Percentiles rank a stretch among this genome's conserved stretches.
Conservation (phyloP, 2,888 invertebrate genomes). For the Andrena minutula region DNA sequence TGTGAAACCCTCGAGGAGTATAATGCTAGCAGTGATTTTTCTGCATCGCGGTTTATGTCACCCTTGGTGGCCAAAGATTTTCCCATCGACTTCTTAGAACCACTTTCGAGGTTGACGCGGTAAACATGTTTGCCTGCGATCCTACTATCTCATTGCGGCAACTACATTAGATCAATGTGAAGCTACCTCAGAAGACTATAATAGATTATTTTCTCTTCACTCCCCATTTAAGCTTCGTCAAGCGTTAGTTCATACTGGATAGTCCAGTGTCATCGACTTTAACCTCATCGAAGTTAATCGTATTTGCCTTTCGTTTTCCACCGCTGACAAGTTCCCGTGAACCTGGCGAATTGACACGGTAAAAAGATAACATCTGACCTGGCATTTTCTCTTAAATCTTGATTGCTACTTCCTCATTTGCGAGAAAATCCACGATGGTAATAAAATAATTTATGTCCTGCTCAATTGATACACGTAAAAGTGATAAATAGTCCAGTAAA, state of each 20-base stretch:
- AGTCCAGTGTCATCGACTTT: not conserved
- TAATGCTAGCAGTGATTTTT: not conserved
- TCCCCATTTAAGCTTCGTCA: not conserved
- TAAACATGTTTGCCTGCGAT: slow-evolving; percentile 42
- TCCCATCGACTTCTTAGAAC: not conserved
- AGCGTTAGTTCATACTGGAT: not conserved
- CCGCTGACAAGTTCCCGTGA: no score
- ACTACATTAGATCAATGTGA: slow-evolving; percentile 3
- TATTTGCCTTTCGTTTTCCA: no score
- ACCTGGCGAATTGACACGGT: not conserved
- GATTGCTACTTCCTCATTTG: not conserved
- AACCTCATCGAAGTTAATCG: not conserved
- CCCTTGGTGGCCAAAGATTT: not conserved
- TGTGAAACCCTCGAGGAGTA: not conserved
- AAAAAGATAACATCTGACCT: not conserved
- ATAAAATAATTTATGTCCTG: not conserved
- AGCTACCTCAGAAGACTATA: not conserved
- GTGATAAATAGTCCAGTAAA: not conserved
- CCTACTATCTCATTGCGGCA: slow-evolving; percentile 22
- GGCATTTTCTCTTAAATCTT: not conserved
- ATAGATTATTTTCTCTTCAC: not conserved
- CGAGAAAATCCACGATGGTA: not conserved
- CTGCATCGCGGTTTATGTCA: not conserved
- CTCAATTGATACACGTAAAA: not conserved
- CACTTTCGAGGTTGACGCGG: not conserved